Evolutionary conservation across 2,113 vertebrate genomes (phyloP).

Genomic region (Psephotus haematonotus): DNA sequence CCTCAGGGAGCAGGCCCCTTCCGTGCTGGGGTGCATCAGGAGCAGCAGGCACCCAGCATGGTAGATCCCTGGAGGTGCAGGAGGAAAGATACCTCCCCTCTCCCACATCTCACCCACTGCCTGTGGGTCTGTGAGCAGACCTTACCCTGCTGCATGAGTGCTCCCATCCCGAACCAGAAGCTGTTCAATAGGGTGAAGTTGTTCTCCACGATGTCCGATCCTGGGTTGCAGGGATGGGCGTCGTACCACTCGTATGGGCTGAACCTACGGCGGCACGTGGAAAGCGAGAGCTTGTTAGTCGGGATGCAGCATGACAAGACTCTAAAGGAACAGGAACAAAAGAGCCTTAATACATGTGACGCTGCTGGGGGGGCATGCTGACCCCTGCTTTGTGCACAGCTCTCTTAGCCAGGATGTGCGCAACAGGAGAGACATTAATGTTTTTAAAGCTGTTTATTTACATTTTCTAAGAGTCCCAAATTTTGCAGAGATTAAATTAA

Average conservation of each 20-base stretch:
- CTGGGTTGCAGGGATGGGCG: conserved; percentile 94
- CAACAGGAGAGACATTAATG: neutral
- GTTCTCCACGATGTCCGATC: conserved; percentile 95
- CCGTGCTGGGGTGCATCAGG: fast-evolving
- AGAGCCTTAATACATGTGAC: neutral
- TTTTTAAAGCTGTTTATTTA: conserved; percentile 48
- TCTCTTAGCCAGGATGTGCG: neutral
- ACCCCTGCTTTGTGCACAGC: neutral
- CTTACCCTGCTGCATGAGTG: conserved; percentile 96
- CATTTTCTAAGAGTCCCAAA: conserved; percentile 44
- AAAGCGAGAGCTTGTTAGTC: neutral
- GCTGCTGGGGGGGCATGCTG: neutral
- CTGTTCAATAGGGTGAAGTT: conserved; percentile 98
- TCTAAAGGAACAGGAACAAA: neutral
- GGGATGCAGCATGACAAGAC: neutral
- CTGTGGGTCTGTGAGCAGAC: neutral
- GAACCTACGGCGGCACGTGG: conserved; percentile 77
- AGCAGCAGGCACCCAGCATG: neutral
- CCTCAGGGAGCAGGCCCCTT: neutral
- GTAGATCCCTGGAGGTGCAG: neutral
- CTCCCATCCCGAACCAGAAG: conserved; percentile 98
- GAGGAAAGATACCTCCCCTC: neutral
- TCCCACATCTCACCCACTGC: neutral
- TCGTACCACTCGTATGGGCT: conserved; percentile 99
- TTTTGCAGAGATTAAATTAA: conserved; percentile 63